Percentiles rank a stretch among this genome's conserved stretches.
phyloP scores from a whole-genome alignment of 2,888 invertebrate species.

The Cheilosia vernalis region DNA sequence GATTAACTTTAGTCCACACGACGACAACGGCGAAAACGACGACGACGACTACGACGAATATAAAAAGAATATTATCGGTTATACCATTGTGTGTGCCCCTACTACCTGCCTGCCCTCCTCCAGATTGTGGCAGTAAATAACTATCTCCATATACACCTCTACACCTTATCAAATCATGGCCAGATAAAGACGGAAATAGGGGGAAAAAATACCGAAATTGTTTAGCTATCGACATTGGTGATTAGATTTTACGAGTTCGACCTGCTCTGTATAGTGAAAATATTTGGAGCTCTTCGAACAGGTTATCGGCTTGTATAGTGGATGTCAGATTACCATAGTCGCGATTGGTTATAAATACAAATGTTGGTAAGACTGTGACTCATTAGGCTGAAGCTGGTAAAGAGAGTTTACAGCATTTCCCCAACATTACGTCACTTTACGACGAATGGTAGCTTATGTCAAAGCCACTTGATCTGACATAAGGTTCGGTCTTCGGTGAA shows the following conservation, averaged over 20 bases:
- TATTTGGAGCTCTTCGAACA: slow-evolving; percentile 7
- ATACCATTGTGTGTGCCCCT: slow-evolving; percentile 16
- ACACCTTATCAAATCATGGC: slow-evolving; percentile 56
- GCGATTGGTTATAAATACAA: not conserved
- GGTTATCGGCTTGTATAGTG: slow-evolving; percentile 5
- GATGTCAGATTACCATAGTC: slow-evolving; percentile 1
- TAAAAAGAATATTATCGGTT: slow-evolving; percentile 44
- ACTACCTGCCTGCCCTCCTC: not conserved
- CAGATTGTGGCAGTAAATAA: slow-evolving; percentile 6
- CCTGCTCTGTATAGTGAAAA: not conserved
- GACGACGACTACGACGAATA: slow-evolving; percentile 30
- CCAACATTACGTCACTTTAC: slow-evolving; percentile 29
- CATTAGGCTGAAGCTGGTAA: not conserved
- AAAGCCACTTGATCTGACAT: slow-evolving; percentile 26
- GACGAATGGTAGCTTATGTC: slow-evolving; percentile 19
- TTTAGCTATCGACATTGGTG: slow-evolving; percentile 50
- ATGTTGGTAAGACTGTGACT: slow-evolving; percentile 1
- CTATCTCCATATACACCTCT: slow-evolving; percentile 21
- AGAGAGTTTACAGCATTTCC: slow-evolving; percentile 22
- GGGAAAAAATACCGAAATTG: slow-evolving; percentile 23
- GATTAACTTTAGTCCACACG: slow-evolving; percentile 67
- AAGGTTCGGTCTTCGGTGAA: slow-evolving; percentile 17
- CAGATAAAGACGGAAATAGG: slow-evolving; percentile 52
- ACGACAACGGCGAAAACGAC: slow-evolving; percentile 20
- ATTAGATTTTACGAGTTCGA: slow-evolving; percentile 45